These are phyloP conservation scores for Neoniphon sammara DNA, from an alignment of 2,797 vertebrate genomes.

Conservation along the genomic window DNA sequence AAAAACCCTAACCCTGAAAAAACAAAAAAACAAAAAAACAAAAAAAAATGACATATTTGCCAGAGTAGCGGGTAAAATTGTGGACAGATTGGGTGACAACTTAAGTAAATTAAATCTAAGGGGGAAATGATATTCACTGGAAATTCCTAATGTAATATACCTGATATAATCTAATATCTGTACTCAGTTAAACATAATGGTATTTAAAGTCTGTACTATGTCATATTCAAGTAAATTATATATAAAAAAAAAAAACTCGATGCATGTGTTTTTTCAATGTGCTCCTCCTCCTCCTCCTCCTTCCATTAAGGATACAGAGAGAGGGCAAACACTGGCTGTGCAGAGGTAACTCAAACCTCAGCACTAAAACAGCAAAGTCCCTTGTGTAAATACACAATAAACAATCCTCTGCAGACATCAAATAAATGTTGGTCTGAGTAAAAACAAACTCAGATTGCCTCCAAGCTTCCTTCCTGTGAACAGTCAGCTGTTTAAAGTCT, in stretches of 20 bases:
- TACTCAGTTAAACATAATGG: not conserved
- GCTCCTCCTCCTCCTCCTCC: slow-evolving; percentile 14
- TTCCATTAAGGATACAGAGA: slow-evolving; percentile 15
- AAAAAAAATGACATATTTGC: not conserved
- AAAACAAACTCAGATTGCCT: slow-evolving; percentile 69
- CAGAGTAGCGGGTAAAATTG: not conserved
- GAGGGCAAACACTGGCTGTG: slow-evolving; percentile 43
- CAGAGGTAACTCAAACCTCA: slow-evolving; percentile 54
- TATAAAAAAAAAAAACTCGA: not conserved
- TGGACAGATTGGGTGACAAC: not conserved
- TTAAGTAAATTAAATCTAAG: not conserved
- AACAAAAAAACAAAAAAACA: not conserved
- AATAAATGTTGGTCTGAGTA: slow-evolving; percentile 66
- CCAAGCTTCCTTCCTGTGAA: slow-evolving; percentile 56
- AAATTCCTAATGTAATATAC: slow-evolving; percentile 15
- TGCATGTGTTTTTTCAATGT: not conserved
- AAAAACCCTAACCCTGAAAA: not conserved
- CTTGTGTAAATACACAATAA: slow-evolving; percentile 65
- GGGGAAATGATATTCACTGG: not conserved
- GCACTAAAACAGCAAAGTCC: slow-evolving; percentile 52
- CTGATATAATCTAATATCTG: slow-evolving; percentile 12
- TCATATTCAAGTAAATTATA: not conserved
- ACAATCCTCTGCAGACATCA: slow-evolving; percentile 63
- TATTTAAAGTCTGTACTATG: not conserved
- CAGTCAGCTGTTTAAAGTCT: slow-evolving; percentile 73